Percentiles rank a stretch among this genome's conserved stretches.
These are phyloP conservation scores for Bimastos eiseni DNA, from an alignment of 2,888 invertebrate species.

Conservation along the genomic window DNA sequence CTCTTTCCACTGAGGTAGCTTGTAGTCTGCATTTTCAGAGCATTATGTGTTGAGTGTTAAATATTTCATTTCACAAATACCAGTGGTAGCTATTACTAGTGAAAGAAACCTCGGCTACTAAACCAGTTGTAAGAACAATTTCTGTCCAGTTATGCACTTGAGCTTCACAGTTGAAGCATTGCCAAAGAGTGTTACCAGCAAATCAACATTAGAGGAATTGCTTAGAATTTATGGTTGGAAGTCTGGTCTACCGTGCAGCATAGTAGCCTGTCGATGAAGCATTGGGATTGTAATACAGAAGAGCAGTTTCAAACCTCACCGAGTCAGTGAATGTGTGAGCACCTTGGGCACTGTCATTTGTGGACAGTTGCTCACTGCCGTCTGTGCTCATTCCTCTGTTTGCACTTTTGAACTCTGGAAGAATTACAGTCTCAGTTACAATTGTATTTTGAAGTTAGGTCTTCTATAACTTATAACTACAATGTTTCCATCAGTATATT, in stretches of 20 bases:
- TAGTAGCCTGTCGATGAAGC: too few species aligned
- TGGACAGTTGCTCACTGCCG: too few species aligned
- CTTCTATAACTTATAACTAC: background rate
- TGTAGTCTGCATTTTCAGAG: background rate
- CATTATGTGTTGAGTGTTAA: too few species aligned
- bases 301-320: too few species aligned
- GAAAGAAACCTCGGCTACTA: too few species aligned
- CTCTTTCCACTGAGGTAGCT: background rate
- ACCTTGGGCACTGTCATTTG: too few species aligned
- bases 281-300: too few species aligned
- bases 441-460: background rate
- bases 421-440: background rate
- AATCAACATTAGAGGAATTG: background rate
- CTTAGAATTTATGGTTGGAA: background rate
- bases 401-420: too few species aligned
- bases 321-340: too few species aligned
- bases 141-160: background rate
- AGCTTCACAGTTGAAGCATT: background rate
- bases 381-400: too few species aligned
- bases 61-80: background rate
- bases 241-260: background rate
- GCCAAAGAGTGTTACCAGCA: background rate
- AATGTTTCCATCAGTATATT: too few species aligned
- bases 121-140: background rate
- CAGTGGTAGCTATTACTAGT: background rate